A percentile compares a stretch with the other conserved stretches of the same genome.
Conservation (phyloP, 2,113 vertebrate genomes). For the Todiramphus saurophagus region DNA sequence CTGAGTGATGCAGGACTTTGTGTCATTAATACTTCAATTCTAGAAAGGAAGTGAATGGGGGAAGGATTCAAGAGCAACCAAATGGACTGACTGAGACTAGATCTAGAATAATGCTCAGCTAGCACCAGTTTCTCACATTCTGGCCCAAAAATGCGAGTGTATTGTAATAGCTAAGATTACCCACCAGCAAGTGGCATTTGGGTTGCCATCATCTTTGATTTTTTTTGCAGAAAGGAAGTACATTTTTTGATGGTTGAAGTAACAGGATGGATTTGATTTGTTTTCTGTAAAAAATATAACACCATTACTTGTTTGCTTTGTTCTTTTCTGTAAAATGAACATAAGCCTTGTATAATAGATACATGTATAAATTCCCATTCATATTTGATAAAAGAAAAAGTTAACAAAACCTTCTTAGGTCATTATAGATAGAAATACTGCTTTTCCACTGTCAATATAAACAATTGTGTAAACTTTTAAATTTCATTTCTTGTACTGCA, state of each 20-base stretch:
- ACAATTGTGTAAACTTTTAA: background rate
- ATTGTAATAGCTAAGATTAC: background rate
- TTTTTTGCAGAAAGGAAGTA: background rate
- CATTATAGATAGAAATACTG: conserved; percentile 20
- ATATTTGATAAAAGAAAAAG: background rate
- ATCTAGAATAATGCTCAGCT: background rate
- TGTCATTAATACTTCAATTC: background rate
- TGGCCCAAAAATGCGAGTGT: background rate
- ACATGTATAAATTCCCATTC: background rate
- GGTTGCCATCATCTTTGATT: background rate
- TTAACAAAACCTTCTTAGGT: conserved; percentile 31
- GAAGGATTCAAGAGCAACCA: background rate
- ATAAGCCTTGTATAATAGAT: background rate
- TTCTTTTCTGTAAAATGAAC: conserved; percentile 21
- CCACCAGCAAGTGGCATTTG: background rate
- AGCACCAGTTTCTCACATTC: background rate
- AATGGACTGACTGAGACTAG: background rate
- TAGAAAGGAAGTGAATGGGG: background rate
- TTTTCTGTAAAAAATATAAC: conserved; percentile 32
- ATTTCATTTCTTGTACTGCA: background rate
- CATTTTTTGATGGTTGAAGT: background rate
- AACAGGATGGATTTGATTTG: background rate
- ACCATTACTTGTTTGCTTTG: background rate
- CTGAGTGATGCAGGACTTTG: background rate
- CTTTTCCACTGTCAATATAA: background rate